These are phyloP conservation scores for Semnornis frantzii DNA, from an alignment of 2,113 vertebrate species.

Conservation along the genomic window DNA sequence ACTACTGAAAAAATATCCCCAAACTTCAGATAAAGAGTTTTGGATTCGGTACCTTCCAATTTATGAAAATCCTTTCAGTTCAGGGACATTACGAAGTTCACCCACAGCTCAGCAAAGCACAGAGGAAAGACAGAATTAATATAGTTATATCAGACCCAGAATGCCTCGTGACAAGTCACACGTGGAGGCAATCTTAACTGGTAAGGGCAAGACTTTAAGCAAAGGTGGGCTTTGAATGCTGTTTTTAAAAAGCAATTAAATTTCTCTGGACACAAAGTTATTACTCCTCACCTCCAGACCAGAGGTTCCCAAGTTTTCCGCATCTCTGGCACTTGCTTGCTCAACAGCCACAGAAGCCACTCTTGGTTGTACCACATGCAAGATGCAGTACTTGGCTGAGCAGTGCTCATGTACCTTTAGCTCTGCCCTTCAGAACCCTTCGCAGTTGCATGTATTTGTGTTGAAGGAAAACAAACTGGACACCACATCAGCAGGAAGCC, in stretches of 20 bases:
- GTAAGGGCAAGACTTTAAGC: background rate
- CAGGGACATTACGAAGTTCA: background rate
- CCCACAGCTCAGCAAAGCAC: background rate
- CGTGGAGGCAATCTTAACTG: rapidly evolving
- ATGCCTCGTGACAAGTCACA: background rate
- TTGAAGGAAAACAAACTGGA: background rate
- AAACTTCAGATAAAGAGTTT: background rate
- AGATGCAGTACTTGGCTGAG: background rate
- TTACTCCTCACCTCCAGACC: background rate
- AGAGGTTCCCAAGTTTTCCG: background rate
- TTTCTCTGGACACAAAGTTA: background rate
- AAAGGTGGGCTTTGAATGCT: background rate
- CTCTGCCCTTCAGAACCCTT: background rate
- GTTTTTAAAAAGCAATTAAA: background rate
- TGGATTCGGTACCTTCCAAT: background rate
- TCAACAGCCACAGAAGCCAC: background rate
- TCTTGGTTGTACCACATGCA: rapidly evolving
- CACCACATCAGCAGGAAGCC: background rate
- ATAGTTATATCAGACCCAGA: background rate
- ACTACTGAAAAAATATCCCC: background rate
- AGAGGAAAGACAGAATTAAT: background rate
- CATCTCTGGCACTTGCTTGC: background rate
- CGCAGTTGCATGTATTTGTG: background rate
- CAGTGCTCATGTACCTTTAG: rapidly evolving
- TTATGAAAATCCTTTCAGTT: background rate